A percentile compares a stretch with the other conserved stretches of the same genome.
Conservation (phyloP, 2,888 invertebrate species). For the Cheilosia grossa region DNA sequence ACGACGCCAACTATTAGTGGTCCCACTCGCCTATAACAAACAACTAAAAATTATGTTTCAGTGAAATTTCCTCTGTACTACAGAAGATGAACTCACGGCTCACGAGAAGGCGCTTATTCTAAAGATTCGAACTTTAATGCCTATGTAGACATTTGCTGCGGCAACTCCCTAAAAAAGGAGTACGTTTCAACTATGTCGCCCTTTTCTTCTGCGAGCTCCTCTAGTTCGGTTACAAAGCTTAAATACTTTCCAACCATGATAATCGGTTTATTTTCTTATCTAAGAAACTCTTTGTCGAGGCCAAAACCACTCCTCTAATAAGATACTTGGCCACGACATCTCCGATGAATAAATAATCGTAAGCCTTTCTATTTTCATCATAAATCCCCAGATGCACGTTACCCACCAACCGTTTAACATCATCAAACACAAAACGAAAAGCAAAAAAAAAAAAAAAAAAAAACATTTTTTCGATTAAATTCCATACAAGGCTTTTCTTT, state of each 20-base stretch:
- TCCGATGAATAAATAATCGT: background rate
- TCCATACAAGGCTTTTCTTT: slow-evolving; percentile 14
- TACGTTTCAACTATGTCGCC: too few species aligned
- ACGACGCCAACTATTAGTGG: too few species aligned
- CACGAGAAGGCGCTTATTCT: too few species aligned
- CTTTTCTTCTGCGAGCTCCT: too few species aligned
- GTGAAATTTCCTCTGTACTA: too few species aligned
- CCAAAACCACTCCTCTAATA: slow-evolving; percentile 14
- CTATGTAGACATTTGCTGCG: too few species aligned
- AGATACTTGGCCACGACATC: background rate
- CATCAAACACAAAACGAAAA: slow-evolving; percentile 35
- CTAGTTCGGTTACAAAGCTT: too few species aligned
- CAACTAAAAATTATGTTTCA: too few species aligned
- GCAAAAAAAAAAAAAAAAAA: slow-evolving; percentile 10
- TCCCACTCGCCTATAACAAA: too few species aligned
- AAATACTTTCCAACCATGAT: background rate
- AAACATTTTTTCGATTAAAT: slow-evolving; percentile 50
- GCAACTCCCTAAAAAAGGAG: too few species aligned
- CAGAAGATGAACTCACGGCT: too few species aligned
- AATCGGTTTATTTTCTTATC: slow-evolving; percentile 5
- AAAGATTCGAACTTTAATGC: too few species aligned
- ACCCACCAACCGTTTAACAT: slow-evolving; percentile 9
- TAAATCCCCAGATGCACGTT: slow-evolving; percentile 23
- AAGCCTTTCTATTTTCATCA: slow-evolving; percentile 11
- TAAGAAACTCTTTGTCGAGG: slow-evolving; percentile 3